Evolutionary conservation across 2,797 vertebrate genomes (phyloP), one percentile per base, ranked within the genome.

Genomic region (Neopelma chrysocephalum): DNA sequence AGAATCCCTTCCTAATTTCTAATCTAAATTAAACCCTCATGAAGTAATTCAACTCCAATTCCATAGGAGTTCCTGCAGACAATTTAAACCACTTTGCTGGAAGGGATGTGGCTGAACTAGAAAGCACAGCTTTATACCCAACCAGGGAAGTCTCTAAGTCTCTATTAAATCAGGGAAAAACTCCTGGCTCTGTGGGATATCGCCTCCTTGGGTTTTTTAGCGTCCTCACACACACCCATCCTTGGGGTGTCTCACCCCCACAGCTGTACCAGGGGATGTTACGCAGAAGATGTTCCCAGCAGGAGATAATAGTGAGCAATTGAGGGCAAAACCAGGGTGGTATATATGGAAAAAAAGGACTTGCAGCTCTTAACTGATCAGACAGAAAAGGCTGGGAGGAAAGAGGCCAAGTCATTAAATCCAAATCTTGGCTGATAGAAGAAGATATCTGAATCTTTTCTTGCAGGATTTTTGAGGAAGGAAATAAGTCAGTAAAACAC

Each of bases 321-420:
- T 66, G 78, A 97, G 50, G 61, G 72, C 29, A 92, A 82, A 92
- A 89, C 34, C 18, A 73, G 10, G 54, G 65, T 90, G 54, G 36
- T 50, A 81, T 38, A 40, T 9, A 17, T 34, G 27, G 32, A 15
- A 5, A 42, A 90, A 89, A 70, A 82, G 29, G 32, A 64, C 61
- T 47, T 76, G 17, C 72, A 91, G 58, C 54, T 90, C 66, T 94
- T 83, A 83, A 92, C 75, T 94, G 91, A 87, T 75, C 87, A 89
- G 68, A 32, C 18, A 93, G 66, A 86, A 85, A 82, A 70, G 57
- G 43, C 66, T 82, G 75, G n/a, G 45, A 94, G 48, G 77, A 79
- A 79, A 70, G 76, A 86, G 72, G 26, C 62, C 45, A 82, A 69
- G 68, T 58, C 61, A 86, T 94, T 97, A 95, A 92, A 91, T 81